phyloP scores from a whole-genome alignment of 2,888 invertebrate species.

The Nebria brevicollis region DNA sequence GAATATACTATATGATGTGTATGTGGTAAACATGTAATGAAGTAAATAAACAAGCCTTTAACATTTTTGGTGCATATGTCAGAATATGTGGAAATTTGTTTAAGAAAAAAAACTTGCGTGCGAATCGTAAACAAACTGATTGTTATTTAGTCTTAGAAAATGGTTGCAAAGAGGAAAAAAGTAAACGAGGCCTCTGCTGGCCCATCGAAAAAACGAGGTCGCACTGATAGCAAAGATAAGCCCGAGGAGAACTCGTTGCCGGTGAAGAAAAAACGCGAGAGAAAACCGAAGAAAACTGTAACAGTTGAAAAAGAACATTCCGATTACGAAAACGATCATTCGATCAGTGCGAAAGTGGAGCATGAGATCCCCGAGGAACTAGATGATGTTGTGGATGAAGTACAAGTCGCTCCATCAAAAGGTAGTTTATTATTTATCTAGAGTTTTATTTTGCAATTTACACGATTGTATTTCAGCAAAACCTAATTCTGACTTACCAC shows the following conservation, averaged over 20 bases:
- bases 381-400: neutral
- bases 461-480: conserved; percentile 3
- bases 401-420: neutral
- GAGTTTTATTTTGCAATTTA: neutral
- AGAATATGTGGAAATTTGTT: neutral
- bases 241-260: neutral
- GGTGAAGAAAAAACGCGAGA: conserved; percentile 29
- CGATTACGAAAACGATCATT: conserved; percentile 13
- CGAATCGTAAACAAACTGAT: neutral
- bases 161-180: conserved; percentile 38
- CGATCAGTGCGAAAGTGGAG: neutral
- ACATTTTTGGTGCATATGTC: conserved; percentile 5
- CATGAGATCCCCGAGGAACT: neutral
- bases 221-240: conserved; percentile 14
- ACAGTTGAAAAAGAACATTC: conserved; percentile 6
- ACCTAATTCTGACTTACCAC: conserved; percentile 48
- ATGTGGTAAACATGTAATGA: neutral
- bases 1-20: neutral
- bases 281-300: conserved; percentile 9
- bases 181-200: conserved; percentile 29
- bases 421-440: neutral
- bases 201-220: conserved; percentile 30
- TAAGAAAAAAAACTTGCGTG: conserved; percentile 8
- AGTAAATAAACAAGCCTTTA: conserved; percentile 9
- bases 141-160: conserved; percentile 9